These are phyloP conservation scores for Drosophila mettleri DNA, from an alignment of 2,888 invertebrate genomes.

Conservation along the genomic window DNA sequence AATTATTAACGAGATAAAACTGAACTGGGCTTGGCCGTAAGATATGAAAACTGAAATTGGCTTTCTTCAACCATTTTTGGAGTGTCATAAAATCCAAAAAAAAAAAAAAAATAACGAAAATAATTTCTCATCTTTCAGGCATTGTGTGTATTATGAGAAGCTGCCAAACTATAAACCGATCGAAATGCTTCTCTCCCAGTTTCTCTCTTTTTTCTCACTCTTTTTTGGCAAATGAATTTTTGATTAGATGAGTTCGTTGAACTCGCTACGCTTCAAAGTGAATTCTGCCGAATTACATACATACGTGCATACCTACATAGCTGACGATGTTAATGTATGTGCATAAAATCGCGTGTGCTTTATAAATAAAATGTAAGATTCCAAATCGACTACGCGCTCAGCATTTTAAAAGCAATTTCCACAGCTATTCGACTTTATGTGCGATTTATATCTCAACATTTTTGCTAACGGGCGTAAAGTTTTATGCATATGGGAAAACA, in stretches of 20 bases:
- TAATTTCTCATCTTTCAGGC: conserved; percentile 7
- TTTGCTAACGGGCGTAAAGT: conserved; percentile 56
- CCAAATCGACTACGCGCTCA: conserved; percentile 38
- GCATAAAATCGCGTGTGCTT: conserved; percentile 57
- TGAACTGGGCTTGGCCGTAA: conserved; percentile 7
- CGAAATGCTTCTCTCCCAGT: conserved; percentile 18
- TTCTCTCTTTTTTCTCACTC: background rate
- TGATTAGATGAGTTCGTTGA: conserved; percentile 46
- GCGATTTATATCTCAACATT: conserved; percentile 37
- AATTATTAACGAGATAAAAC: conserved; percentile 14
- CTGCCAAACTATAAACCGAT: conserved; percentile 31
- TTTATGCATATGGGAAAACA: conserved; percentile 19
- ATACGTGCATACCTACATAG: conserved; percentile 19
- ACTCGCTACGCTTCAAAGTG: conserved; percentile 29
- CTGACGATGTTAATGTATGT: conserved; percentile 35
- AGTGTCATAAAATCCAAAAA: background rate
- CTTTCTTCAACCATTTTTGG: conserved; percentile 3
- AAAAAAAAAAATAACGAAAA: conserved; percentile 10
- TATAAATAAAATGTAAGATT: conserved; percentile 55
- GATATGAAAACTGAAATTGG: conserved; percentile 17
- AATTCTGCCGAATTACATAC: conserved; percentile 34
- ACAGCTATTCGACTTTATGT: conserved; percentile 46
- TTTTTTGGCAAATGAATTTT: conserved; percentile 38
- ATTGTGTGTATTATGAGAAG: background rate
- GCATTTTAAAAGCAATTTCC: conserved; percentile 59